phyloP scores from a whole-genome alignment of 2,113 vertebrate species.

The Accipiter cooperii region DNA sequence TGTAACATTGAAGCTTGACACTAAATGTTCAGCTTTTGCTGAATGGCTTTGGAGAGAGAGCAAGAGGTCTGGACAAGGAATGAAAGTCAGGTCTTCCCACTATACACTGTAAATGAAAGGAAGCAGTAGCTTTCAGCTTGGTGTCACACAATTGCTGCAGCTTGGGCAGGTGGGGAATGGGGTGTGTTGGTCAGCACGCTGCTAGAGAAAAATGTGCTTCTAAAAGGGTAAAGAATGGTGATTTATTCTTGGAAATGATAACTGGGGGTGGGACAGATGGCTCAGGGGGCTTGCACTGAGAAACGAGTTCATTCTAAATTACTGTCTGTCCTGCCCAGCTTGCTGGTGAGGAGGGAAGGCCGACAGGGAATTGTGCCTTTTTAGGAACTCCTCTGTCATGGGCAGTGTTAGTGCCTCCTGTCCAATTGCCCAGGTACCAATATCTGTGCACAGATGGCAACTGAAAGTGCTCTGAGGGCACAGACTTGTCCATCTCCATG shows the following conservation, averaged over 20 bases:
- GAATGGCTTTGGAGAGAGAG: neutral
- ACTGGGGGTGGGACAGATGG: neutral
- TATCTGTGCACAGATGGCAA: too few relatives aligned
- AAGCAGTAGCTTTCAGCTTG: neutral
- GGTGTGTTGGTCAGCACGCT: neutral
- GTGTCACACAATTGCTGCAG: neutral
- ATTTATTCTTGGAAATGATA: neutral
- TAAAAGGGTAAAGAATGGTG: neutral
- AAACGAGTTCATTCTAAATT: neutral
- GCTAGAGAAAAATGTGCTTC: neutral
- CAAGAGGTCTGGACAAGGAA: neutral
- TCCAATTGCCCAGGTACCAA: neutral
- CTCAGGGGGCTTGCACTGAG: neutral
- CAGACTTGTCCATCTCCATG: neutral
- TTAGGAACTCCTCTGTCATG: neutral
- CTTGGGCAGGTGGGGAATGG: neutral
- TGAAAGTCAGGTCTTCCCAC: neutral
- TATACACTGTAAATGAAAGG: neutral
- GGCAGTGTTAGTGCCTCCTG: neutral
- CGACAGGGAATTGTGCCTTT: neutral
- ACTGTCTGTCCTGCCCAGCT: neutral
- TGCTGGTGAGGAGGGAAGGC: neutral
- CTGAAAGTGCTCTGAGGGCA: neutral
- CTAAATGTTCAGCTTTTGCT: neutral
- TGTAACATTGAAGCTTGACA: neutral